Base-by-base conservation (phyloP, 2,888 invertebrate genomes). In the Cataglyphis altisquamis region DNA sequence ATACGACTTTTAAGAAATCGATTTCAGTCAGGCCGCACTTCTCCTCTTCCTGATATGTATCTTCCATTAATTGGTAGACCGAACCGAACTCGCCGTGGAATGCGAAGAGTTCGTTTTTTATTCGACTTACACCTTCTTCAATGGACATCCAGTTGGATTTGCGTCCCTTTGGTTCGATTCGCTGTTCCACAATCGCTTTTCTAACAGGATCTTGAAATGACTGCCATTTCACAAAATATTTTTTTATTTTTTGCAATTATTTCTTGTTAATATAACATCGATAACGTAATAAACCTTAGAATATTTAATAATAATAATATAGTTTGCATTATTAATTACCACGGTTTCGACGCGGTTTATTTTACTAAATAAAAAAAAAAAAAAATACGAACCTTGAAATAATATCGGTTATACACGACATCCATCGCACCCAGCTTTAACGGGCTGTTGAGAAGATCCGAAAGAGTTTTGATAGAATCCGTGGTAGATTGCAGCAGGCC, bases 401-500 rank as follows among this genome's bases (percentile, higher is more conserved):
- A 97, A 91, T 97, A 96, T 91, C 96, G 95, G 91, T 97, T 97
- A 92, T 96, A 97, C 25, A 97, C 96, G 0, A 96, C 96, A 88
- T 97, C 97, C 90, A 97, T 96, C 0, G 97, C 96, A 0, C 96
- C 97, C 68, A 97, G 95, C 86, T 95, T 96, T 18, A 97, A 93
- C 18, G 97, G 95, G 0, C 97, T 97, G 84, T 96, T 95, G 3
- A 97, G 93, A 36, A 97, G 95, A 92, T 97, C 97, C 1, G 96
- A 95, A 10, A 97, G 92, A 0, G 96, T 96, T 89, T 95, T 96
- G 82, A 97, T 97, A 86, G 96, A 96, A 0, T 96, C 96, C 0
- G 97, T 97, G 48, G 97, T 97, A 0, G 97, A 97, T 92, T 97
- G 97, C 0, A 97, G 95, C 0, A 97, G 94, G 1, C 97, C 97